These are phyloP conservation scores for Mesorhabditis spiculigera DNA, from an alignment of 2,888 invertebrate species.

Conservation along the genomic window DNA sequence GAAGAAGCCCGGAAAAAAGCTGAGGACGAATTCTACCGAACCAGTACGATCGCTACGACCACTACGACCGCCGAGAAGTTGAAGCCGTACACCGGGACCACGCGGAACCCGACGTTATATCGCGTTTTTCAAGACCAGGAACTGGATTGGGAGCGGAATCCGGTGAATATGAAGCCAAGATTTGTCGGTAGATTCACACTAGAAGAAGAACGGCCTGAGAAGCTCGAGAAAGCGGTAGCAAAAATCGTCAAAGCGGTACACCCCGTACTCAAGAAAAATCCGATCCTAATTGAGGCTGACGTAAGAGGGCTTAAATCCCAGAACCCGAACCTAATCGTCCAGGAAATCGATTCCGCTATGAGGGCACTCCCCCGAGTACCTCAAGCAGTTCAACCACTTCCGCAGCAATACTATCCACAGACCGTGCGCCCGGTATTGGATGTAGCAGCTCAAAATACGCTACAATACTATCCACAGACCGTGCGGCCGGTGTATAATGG, in stretches of 20 bases:
- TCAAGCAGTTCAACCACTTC: no score
- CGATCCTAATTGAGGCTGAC: background rate
- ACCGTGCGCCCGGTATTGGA: no score
- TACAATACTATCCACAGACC: no score
- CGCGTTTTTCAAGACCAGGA: background rate
- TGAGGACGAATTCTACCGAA: background rate
- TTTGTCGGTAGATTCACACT: background rate
- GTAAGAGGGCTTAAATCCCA: background rate
- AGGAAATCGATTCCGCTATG: no score
- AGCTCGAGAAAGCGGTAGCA: background rate
- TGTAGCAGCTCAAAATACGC: no score
- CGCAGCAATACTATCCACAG: no score
- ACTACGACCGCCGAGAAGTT: background rate
- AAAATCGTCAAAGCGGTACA: background rate
- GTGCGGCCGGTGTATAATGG: no score
- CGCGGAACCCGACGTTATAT: background rate
- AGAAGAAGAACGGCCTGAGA: background rate
- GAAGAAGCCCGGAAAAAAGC: background rate
- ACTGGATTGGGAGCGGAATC: background rate
- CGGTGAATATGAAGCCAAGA: background rate
- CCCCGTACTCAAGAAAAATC: background rate
- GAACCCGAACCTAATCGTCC: no score
- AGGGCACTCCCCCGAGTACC: no score
- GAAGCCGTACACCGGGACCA: slow-evolving; percentile 5
- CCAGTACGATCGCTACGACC: background rate